A percentile compares a stretch with the other conserved stretches of the same genome.
These are phyloP conservation scores for Malacosoma neustria DNA, from an alignment of 2,888 invertebrate genomes.

Conservation along the genomic window DNA sequence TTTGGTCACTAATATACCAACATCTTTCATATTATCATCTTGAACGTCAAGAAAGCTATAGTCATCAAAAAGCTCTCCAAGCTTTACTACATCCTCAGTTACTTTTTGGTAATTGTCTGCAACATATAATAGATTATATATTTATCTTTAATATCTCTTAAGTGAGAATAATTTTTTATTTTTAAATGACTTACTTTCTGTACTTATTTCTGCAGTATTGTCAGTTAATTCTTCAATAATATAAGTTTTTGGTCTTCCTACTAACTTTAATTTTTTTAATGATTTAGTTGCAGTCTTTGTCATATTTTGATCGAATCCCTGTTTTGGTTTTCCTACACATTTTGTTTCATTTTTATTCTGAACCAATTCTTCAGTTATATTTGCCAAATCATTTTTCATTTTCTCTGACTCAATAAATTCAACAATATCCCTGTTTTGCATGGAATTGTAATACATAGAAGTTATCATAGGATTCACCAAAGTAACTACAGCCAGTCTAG, in stretches of 20 bases:
- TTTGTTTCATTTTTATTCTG: conserved; percentile 2
- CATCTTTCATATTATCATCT: conserved; percentile 23
- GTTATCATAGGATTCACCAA: conserved; percentile 25
- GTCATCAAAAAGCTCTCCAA: conserved; percentile 30
- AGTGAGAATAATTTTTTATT: too few species aligned
- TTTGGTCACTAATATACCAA: too few species aligned
- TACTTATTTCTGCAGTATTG: conserved; percentile 15
- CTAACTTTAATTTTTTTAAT: conserved; percentile 24
- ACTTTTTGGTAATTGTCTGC: conserved; percentile 29
- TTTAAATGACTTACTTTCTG: conserved; percentile 37
- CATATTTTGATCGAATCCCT: not conserved
- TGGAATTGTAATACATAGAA: conserved; percentile 20
- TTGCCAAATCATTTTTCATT: not conserved
- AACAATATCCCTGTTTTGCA: conserved; percentile 33
- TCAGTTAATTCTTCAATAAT: conserved; percentile 39
- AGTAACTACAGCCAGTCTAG: conserved; percentile 42
- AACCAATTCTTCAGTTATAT: not conserved
- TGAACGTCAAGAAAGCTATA: conserved; percentile 25
- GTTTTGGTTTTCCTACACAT: not conserved
- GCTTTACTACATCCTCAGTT: conserved; percentile 18
- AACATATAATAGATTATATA: conserved; percentile 28
- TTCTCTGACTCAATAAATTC: conserved; percentile 14
- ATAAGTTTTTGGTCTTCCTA: conserved; percentile 52
- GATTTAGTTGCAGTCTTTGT: conserved; percentile 3
- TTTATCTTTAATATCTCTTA: conserved; percentile 13